phyloP scores from a whole-genome alignment of 2,888 invertebrate species.

The Caenorhabditis zanzibari region DNA sequence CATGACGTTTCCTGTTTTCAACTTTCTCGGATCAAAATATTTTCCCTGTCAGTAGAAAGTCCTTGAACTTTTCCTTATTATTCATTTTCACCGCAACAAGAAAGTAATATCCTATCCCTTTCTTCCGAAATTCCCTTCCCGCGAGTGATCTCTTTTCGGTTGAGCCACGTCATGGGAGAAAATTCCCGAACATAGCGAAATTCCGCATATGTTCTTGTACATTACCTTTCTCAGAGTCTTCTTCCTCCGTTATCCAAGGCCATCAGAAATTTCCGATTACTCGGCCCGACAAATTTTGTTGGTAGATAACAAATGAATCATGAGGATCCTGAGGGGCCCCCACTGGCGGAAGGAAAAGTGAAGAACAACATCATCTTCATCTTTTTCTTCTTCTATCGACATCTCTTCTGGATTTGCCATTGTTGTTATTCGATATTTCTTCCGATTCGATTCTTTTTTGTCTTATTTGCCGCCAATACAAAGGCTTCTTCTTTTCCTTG shows the following conservation, averaged over 20 bases:
- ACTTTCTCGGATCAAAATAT: too few relatives aligned
- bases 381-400: too few relatives aligned
- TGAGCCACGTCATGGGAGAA: conserved; percentile 29
- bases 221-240: conserved; percentile 10
- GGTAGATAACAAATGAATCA: too few relatives aligned
- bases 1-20: too few relatives aligned
- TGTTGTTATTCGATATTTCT: too few relatives aligned
- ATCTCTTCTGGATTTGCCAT: too few relatives aligned
- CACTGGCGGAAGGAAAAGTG: too few relatives aligned
- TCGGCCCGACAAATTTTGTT: conserved; percentile 25
- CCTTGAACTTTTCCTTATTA: not conserved
- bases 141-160: not conserved
- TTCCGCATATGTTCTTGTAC: conserved; percentile 13
- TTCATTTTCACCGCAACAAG: not conserved
- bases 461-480: too few relatives aligned
- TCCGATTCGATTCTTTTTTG: too few relatives aligned
- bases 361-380: too few relatives aligned
- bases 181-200: conserved; percentile 9
- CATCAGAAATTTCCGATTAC: conserved; percentile 12
- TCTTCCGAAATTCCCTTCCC: not conserved
- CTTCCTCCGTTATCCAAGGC: conserved; percentile 42
- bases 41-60: not conserved
- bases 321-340: too few relatives aligned
- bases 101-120: not conserved
- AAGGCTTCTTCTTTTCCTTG: too few relatives aligned